A percentile compares a stretch with the other conserved stretches of the same genome.
phyloP scores from a whole-genome alignment of 2,888 invertebrate genomes.

The Buathra laborator region DNA sequence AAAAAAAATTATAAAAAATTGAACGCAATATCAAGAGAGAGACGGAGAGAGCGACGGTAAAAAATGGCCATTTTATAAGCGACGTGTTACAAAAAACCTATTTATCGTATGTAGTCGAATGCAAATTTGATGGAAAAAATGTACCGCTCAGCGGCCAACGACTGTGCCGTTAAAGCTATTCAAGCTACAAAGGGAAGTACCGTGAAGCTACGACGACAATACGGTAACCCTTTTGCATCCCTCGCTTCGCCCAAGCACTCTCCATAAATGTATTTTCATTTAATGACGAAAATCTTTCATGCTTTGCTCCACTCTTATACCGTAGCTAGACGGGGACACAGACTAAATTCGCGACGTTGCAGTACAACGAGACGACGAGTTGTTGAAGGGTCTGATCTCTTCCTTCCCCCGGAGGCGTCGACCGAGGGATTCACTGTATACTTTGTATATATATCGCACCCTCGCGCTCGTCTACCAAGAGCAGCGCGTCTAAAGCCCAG shows the following conservation, averaged over 20 bases:
- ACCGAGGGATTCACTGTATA: constrained; percentile 34
- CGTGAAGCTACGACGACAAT: constrained; percentile 29
- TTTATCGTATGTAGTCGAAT: not conserved
- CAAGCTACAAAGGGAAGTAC: not conserved
- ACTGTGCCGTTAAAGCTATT: not conserved
- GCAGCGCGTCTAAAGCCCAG: constrained; percentile 39
- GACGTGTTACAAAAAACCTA: not conserved
- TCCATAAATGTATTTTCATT: constrained; percentile 68
- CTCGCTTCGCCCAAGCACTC: constrained; percentile 37
- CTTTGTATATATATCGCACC: constrained; percentile 21
- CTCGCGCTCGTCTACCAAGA: constrained; percentile 25
- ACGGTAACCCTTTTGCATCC: constrained; percentile 32
- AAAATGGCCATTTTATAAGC: not conserved
- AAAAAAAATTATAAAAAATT: no score
- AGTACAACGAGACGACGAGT: constrained; percentile 23
- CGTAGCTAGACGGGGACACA: not conserved
- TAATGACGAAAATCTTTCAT: constrained; percentile 65
- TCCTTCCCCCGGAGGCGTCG: constrained; percentile 33
- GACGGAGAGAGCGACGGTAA: not conserved
- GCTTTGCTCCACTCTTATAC: not conserved
- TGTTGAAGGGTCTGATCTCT: constrained; percentile 49
- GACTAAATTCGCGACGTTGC: constrained; percentile 32
- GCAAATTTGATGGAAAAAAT: not conserved
- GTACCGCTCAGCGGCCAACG: not conserved
- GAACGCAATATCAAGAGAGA: no score